Conservation (phyloP, 2,888 invertebrate species). For the Tachina grossa region DNA sequence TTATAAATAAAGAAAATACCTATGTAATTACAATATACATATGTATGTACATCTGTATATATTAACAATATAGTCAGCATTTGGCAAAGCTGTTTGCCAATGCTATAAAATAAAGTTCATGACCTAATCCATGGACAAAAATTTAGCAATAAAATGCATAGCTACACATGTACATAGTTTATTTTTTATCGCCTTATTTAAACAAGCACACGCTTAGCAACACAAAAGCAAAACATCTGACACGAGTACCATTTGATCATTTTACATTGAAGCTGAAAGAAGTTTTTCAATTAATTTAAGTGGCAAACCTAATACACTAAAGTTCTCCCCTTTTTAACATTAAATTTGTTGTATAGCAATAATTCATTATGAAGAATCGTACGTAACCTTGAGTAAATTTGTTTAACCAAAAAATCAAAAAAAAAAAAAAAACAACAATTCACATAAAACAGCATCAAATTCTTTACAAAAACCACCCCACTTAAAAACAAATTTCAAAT, state of each 20-base stretch:
- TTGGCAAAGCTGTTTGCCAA: not conserved
- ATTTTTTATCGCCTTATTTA: not conserved
- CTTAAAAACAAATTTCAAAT: not conserved
- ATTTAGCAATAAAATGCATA: slow-evolving; percentile 22
- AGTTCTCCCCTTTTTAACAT: not conserved
- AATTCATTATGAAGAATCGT: slow-evolving; percentile 25
- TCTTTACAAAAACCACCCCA: not conserved
- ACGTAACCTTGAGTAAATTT: slow-evolving; percentile 14
- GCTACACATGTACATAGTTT: not conserved
- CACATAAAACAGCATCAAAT: not conserved
- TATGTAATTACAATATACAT: too few relatives aligned
- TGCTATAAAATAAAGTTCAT: slow-evolving; percentile 19
- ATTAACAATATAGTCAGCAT: not conserved
- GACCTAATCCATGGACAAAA: slow-evolving; percentile 42
- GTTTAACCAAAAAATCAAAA: not conserved
- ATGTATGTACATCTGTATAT: too few relatives aligned
- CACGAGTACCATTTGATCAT: not conserved
- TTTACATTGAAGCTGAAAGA: slow-evolving; percentile 5
- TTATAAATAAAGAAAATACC: too few relatives aligned
- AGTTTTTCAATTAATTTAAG: slow-evolving; percentile 60
- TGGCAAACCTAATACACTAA: slow-evolving; percentile 46
- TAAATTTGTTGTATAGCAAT: not conserved
- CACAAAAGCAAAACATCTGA: not conserved
- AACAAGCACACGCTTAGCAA: slow-evolving; percentile 22
- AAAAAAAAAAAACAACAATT: not conserved